phyloP scores from a whole-genome alignment of 2,888 invertebrate species.

The Mesorhabditis belari region DNA sequence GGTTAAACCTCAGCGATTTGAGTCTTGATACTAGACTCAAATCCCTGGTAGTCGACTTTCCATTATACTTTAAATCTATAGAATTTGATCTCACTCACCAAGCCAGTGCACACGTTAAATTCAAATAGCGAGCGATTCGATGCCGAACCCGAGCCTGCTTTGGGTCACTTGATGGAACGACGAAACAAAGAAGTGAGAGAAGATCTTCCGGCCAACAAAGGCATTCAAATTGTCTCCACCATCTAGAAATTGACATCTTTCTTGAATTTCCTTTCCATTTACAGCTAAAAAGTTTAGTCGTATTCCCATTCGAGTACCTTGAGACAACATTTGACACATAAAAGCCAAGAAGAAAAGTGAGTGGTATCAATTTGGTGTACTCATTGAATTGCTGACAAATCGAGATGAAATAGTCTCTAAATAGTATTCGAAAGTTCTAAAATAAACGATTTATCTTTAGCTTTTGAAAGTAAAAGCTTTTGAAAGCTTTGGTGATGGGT shows the following conservation, averaged over 20 bases:
- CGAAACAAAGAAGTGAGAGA: slow-evolving; percentile 25
- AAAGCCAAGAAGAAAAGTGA: slow-evolving; percentile 13
- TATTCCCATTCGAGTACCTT: background rate
- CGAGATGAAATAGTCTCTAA: slow-evolving; percentile 19
- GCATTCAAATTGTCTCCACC: slow-evolving; percentile 39
- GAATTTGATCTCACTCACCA: slow-evolving; percentile 12
- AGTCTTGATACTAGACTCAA: background rate
- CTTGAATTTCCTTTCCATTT: background rate
- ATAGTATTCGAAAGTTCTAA: too few relatives aligned
- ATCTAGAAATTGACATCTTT: slow-evolving; percentile 12
- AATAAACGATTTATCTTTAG: too few relatives aligned
- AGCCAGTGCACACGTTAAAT: slow-evolving; percentile 32
- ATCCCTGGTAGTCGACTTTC: background rate
- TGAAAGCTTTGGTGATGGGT: too few relatives aligned
- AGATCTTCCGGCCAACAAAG: slow-evolving; percentile 37
- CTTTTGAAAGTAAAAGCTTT: too few relatives aligned
- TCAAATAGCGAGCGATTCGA: slow-evolving; percentile 38
- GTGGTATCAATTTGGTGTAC: slow-evolving; percentile 1
- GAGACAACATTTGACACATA: slow-evolving; percentile 10
- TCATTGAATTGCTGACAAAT: slow-evolving; percentile 29
- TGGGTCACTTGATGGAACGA: slow-evolving; percentile 18
- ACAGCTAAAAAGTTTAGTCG: background rate
- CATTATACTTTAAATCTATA: slow-evolving; percentile 3
- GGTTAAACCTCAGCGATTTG: background rate
- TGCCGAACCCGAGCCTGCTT: slow-evolving; percentile 18